Evolutionary conservation across 2,797 vertebrate species (phyloP), one percentile per base, ranked within the genome.

Genomic region (Premnoplex brunnescens): DNA sequence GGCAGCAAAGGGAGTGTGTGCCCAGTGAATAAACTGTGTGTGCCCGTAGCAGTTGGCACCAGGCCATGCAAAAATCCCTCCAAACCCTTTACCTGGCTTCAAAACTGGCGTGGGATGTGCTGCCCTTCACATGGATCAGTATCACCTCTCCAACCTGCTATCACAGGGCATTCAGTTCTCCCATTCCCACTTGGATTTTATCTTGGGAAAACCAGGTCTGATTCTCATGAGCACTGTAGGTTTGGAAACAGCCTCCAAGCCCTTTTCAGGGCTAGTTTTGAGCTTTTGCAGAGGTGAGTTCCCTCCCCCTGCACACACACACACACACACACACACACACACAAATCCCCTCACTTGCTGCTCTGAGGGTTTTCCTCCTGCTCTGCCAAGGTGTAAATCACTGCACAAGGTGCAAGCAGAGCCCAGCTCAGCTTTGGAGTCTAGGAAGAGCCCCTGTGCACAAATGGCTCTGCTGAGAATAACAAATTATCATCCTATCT

Each of bases 401-500:
- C 36, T 12, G 66, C 32, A 26, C 11, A 12, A 76, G 75, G 43
- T 68, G 43, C 64, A 24, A 71, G 72, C 75, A 83, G 37, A 58
- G 24, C 75, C 1, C 9, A 75, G 93, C 85, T 67, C n/a, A 67
- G 76, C 90, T 73, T 54, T 6, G 5, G 37, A 87, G 54, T 34
- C 69, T 60, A 17, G 44, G 37, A 78, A 51, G 43, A 75, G 49
- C 56, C 84, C 41, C 4, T 2, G 23, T 52, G 66, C 88, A 81
- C 49, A 87, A 91, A 89, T 9, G 36, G 74, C 92, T 93, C 89
- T 87, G 88, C 73, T 60, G 62, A 93, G 85, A 91, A 85, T 71
- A 95, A 97, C 90, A 95, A 94, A 88, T 93, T 93, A 93, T 93
- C 89, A 90, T 84, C 59, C 96, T 93, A 95, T 95, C 95, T 80